Conservation (phyloP, 2,888 invertebrate genomes). For the Brachypterus glaber region DNA sequence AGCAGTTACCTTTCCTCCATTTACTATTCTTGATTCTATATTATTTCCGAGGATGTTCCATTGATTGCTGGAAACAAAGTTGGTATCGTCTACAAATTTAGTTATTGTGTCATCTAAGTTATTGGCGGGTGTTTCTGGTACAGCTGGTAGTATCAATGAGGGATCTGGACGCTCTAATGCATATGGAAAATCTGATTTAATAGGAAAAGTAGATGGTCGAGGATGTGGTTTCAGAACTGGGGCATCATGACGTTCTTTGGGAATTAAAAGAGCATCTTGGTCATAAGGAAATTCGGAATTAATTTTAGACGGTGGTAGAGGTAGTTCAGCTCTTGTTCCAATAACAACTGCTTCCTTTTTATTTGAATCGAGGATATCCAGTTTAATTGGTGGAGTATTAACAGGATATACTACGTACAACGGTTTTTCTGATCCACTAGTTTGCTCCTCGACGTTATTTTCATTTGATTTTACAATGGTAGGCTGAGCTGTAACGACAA, state of each 20-base stretch:
- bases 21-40: constrained; percentile 41
- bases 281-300: constrained; percentile 35
- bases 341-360: constrained; percentile 47
- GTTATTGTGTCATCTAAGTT: constrained; percentile 28
- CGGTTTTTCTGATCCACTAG: constrained; percentile 35
- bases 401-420: constrained; percentile 51
- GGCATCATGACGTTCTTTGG: constrained; percentile 37
- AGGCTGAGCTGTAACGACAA: constrained; percentile 25
- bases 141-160: constrained; percentile 32
- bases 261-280: constrained; percentile 41
- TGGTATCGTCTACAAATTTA: constrained; percentile 21
- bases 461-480: not conserved
- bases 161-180: constrained; percentile 52
- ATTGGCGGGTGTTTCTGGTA: constrained; percentile 36
- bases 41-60: constrained; percentile 38
- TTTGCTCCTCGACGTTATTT: constrained; percentile 3
- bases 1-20: constrained; percentile 26
- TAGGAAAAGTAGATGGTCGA: constrained; percentile 30
- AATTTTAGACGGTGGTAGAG: constrained; percentile 37
- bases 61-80: constrained; percentile 31
- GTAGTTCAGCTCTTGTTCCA: constrained; percentile 46
- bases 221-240: constrained; percentile 40
- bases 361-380: constrained; percentile 37
- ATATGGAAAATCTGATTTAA: constrained; percentile 56
- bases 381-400: constrained; percentile 44